These are phyloP conservation scores for Choristoneura fumiferana DNA, from an alignment of 1,140 invertebrate genomes.

Conservation along the genomic window DNA sequence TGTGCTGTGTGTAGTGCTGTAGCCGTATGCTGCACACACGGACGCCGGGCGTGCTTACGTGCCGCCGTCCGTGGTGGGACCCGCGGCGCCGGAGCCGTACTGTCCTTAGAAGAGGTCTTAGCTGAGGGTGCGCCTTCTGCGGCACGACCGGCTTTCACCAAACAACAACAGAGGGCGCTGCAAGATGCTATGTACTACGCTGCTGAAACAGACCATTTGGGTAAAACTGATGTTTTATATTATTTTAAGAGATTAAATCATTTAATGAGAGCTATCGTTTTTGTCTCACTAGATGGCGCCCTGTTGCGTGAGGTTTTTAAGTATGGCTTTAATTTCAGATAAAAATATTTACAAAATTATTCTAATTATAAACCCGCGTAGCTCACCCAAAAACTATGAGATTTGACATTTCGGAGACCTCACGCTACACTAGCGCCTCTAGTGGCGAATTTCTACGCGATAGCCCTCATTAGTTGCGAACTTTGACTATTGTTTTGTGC, in stretches of 20 bases:
- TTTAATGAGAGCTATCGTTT: no score
- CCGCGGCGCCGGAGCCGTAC: constrained; percentile 81
- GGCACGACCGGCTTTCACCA: constrained; percentile 82
- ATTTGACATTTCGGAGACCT: no score
- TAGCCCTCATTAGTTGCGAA: not conserved
- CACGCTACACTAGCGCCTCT: no score
- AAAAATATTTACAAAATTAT: no score
- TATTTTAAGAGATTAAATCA: no score
- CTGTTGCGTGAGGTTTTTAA: no score
- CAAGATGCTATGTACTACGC: constrained; percentile 96
- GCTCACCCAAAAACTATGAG: no score
- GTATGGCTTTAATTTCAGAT: no score
- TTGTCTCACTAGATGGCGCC: no score
- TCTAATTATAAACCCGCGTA: no score
- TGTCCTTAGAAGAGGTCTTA: constrained; percentile 93
- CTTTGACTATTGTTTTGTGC: not conserved
- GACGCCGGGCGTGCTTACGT: constrained; percentile 87
- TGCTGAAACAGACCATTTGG: constrained; percentile 92
- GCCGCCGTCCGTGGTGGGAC: constrained; percentile 90
- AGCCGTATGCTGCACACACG: constrained; percentile 92
- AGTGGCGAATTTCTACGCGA: no score
- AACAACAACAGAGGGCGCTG: constrained; percentile 89
- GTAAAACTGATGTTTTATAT: constrained; percentile 75
- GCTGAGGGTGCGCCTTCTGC: constrained; percentile 85
- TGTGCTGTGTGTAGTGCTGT: constrained; percentile 89